These are phyloP conservation scores for Lacerta bilineata DNA, from an alignment of 2,797 vertebrate species.

Conservation along the genomic window DNA sequence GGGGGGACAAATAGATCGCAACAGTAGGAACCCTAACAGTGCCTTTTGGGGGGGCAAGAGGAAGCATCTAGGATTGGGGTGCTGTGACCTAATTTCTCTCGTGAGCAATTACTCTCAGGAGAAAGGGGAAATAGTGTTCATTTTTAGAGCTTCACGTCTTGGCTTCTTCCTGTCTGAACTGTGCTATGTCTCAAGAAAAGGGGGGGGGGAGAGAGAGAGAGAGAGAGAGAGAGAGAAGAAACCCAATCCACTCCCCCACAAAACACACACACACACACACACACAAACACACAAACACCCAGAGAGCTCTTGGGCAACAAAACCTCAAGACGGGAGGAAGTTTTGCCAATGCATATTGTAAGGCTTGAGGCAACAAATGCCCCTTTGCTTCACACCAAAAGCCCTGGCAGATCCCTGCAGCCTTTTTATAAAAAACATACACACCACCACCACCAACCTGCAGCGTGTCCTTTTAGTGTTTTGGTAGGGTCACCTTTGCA, in stretches of 20 bases:
- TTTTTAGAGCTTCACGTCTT: background rate
- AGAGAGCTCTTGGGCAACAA: slow-evolving; percentile 11
- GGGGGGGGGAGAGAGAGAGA: too few relatives aligned
- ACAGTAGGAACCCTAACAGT: background rate
- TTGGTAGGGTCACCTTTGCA: slow-evolving; percentile 28
- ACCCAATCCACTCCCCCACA: too few relatives aligned
- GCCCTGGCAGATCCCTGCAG: background rate
- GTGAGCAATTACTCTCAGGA: background rate
- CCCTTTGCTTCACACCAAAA: background rate
- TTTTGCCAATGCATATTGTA: background rate
- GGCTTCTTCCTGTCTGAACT: slow-evolving; percentile 20
- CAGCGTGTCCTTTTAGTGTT: background rate
- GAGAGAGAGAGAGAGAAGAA: too few relatives aligned
- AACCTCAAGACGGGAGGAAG: slow-evolving; percentile 29
- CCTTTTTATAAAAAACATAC: background rate
- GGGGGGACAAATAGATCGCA: too few relatives aligned
- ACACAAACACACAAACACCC: background rate
- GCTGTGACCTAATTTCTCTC: background rate
- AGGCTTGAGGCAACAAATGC: background rate
- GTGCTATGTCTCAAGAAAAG: background rate
- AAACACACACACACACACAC: background rate
- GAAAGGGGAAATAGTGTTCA: background rate
- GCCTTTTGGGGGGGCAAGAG: too few relatives aligned
- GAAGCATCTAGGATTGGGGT: background rate
- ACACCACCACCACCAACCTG: background rate